Conservation (phyloP, 2,888 invertebrate genomes). For the Syrphus vitripennis region DNA sequence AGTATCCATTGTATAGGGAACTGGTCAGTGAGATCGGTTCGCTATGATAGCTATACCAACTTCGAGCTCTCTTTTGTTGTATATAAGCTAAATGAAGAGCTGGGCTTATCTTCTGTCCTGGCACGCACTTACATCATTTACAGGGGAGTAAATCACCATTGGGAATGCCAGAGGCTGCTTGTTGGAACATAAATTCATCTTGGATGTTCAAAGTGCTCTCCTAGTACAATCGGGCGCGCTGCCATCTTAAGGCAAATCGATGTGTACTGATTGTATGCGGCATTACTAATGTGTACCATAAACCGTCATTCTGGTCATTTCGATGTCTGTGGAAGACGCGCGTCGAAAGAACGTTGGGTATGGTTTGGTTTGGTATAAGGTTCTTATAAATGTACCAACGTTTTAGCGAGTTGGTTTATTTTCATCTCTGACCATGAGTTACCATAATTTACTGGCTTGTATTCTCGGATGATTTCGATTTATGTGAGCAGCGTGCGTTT, state of each 20-base stretch:
- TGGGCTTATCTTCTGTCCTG: slow-evolving; percentile 44
- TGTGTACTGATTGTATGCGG: slow-evolving; percentile 44
- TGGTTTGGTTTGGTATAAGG: not conserved
- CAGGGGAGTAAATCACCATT: slow-evolving; percentile 61
- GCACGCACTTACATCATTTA: slow-evolving; percentile 68
- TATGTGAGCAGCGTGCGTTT: slow-evolving; percentile 56
- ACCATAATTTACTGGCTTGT: slow-evolving; percentile 45
- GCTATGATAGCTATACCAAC: not conserved
- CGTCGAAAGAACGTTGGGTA: not conserved
- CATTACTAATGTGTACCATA: slow-evolving; percentile 62
- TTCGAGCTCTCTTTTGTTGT: slow-evolving; percentile 48
- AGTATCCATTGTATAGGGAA: slow-evolving; percentile 46
- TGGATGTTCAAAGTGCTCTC: slow-evolving; percentile 4
- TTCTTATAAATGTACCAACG: not conserved
- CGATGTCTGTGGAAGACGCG: not conserved
- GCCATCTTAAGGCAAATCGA: slow-evolving; percentile 58
- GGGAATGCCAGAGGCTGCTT: slow-evolving; percentile 36
- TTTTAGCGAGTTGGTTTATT: not conserved
- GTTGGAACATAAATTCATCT: slow-evolving; percentile 59
- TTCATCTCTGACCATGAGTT: slow-evolving; percentile 12
- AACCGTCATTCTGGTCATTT: slow-evolving; percentile 27
- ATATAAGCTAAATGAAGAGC: slow-evolving; percentile 37
- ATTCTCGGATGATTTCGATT: slow-evolving; percentile 51
- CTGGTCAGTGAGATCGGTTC: slow-evolving; percentile 4
- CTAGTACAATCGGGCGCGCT: slow-evolving; percentile 24